A percentile compares a stretch with the other conserved stretches of the same genome.
Conservation (phyloP, 2,797 vertebrate genomes). For the Manis javanica region DNA sequence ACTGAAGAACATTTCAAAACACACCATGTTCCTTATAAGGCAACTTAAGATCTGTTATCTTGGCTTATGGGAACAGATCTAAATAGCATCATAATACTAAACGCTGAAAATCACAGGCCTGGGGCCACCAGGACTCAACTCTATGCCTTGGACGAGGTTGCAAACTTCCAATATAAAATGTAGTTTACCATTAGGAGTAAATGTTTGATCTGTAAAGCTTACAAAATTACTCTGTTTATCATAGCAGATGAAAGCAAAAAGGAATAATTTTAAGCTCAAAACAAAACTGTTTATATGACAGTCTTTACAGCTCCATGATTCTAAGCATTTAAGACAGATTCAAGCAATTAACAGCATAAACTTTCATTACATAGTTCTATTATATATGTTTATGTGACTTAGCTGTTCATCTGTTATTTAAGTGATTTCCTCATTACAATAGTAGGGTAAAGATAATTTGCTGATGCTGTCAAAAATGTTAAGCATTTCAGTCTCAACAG, state of each 20-base stretch:
- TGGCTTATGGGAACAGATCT: conserved; percentile 74
- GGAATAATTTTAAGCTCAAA: conserved; percentile 85
- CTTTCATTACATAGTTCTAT: conserved; percentile 83
- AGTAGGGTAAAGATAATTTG: conserved; percentile 79
- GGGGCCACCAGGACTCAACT: conserved; percentile 73
- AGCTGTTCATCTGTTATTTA: conserved; percentile 83
- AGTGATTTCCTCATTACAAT: conserved; percentile 80
- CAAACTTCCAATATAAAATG: conserved; percentile 78
- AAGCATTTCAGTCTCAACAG: conserved; percentile 66
- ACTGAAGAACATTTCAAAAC: conserved; percentile 74
- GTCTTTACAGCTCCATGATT: conserved; percentile 85
- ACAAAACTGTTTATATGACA: conserved; percentile 86
- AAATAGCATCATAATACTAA: conserved; percentile 78
- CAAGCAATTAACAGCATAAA: conserved; percentile 84
- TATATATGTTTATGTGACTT: conserved; percentile 79
- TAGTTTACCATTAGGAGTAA: conserved; percentile 85
- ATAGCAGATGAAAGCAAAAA: conserved; percentile 80
- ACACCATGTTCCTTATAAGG: conserved; percentile 73
- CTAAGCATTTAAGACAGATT: conserved; percentile 85
- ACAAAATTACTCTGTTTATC: conserved; percentile 87
- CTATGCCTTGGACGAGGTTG: conserved; percentile 69
- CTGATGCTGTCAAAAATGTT: conserved; percentile 79
- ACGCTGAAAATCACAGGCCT: conserved; percentile 78
- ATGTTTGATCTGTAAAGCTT: conserved; percentile 86
- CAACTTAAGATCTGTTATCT: conserved; percentile 80